Conservation (phyloP, 2,113 vertebrate species). For the Aphyosemion australe region DNA sequence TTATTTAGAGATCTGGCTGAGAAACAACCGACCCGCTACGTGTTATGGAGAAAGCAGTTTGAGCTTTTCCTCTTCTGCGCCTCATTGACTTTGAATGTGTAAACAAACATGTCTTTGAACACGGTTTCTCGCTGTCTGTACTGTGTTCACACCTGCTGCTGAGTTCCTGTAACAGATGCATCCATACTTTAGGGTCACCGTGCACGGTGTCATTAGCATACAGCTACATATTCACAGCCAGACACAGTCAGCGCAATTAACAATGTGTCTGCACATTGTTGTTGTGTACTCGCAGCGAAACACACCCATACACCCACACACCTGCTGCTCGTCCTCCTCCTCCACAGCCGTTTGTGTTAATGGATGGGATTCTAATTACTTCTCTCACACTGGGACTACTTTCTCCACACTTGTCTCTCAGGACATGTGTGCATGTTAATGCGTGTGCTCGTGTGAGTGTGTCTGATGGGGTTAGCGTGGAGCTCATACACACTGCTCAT, state of each 20-base stretch:
- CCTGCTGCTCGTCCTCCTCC: conserved; percentile 66
- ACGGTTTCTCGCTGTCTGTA: conserved; percentile 33
- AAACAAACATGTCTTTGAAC: conserved; percentile 38
- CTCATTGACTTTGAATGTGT: conserved; percentile 52
- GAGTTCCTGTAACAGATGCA: conserved; percentile 62
- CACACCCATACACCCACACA: conserved; percentile 64
- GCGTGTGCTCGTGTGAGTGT: conserved; percentile 26
- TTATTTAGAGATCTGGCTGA: conserved; percentile 15
- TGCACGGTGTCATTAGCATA: conserved; percentile 11
- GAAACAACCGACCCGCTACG: conserved; percentile 14
- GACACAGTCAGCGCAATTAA: conserved; percentile 39
- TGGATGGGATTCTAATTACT: conserved; percentile 86
- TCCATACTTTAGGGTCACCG: conserved; percentile 50
- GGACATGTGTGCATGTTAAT: conserved; percentile 44
- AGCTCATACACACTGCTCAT: conserved; percentile 68
- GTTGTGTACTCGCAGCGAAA: conserved; percentile 55
- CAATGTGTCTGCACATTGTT: conserved; percentile 41
- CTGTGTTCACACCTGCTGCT: conserved; percentile 65
- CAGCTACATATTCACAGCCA: conserved; percentile 23
- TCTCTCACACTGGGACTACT: conserved; percentile 67
- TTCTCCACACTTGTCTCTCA: conserved; percentile 64
- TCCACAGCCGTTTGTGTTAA: conserved; percentile 82
- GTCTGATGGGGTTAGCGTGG: conserved; percentile 48
- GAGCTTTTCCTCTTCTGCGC: conserved; percentile 33
- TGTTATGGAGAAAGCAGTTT: conserved; percentile 37